Conservation (phyloP, 1,140 invertebrate genomes). For the Caenorhabditis tropicalis region DNA sequence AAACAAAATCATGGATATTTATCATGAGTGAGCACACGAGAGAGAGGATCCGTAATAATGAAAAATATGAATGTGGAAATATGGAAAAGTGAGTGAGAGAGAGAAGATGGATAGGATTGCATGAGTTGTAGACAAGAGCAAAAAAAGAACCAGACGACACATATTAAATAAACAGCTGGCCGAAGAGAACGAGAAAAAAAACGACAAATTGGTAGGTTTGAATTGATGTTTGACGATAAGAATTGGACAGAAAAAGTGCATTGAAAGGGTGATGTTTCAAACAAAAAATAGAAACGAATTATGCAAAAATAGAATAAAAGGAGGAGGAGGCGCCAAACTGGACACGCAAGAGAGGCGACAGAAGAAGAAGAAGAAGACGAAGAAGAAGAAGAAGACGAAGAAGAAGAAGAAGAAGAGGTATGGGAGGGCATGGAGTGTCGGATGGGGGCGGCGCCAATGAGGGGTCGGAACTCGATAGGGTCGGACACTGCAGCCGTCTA, state of each 20-base stretch:
- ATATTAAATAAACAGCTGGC: slow-evolving; percentile 31
- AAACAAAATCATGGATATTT: neutral
- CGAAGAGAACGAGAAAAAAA: too few relatives aligned
- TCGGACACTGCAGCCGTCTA: slow-evolving; percentile 40
- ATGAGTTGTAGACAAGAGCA: neutral
- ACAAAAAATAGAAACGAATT: neutral
- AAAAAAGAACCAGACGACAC: neutral
- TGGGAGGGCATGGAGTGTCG: slow-evolving; percentile 27
- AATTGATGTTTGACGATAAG: slow-evolving; percentile 10
- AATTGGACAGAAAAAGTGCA: neutral
- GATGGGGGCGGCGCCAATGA: slow-evolving; percentile 30
- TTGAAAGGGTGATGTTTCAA: neutral
- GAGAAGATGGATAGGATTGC: neutral
- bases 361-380: neutral
- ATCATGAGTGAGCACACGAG: neutral
- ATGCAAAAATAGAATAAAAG: neutral
- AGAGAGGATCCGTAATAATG: neutral
- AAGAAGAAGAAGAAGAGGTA: neutral
- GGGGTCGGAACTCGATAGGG: slow-evolving; percentile 38
- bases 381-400: neutral
- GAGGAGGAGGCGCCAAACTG: neutral
- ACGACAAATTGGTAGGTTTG: neutral
- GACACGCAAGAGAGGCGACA: neutral
- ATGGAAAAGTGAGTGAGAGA: neutral
- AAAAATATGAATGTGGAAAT: neutral